phyloP scores from a whole-genome alignment of 2,113 vertebrate species.

The Misgurnus anguillicaudatus region DNA sequence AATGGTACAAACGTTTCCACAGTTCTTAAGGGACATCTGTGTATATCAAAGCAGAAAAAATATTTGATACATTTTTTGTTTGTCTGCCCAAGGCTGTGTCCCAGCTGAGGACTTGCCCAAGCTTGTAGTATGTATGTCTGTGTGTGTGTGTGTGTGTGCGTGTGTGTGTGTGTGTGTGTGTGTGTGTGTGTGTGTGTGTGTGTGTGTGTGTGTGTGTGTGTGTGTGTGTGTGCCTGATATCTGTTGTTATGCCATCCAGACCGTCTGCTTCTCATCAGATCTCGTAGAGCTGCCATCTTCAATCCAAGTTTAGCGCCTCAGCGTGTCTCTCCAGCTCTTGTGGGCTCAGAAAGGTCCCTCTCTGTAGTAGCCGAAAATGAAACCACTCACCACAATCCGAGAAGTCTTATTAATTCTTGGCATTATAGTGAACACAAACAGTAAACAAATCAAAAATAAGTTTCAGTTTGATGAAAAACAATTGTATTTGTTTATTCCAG shows the following conservation, averaged over 20 bases:
- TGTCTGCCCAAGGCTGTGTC: constrained; percentile 21
- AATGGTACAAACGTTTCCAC: background rate
- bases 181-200: no score
- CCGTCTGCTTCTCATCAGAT: constrained; percentile 32
- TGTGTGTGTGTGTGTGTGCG: no score
- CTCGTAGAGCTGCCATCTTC: constrained; percentile 25
- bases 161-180: no score
- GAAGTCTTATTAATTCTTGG: no score
- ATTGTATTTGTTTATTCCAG: background rate
- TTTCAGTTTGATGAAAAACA: constrained; percentile 9
- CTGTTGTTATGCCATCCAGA: constrained; percentile 28
- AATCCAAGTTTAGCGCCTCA: constrained; percentile 15
- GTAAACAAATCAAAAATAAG: background rate
- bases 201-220: no score
- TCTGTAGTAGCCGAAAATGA: constrained; percentile 21
- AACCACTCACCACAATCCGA: constrained; percentile 9
- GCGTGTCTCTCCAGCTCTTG: background rate
- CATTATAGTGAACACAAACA: background rate
- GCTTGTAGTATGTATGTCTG: constrained; percentile 11
- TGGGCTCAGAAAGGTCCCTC: constrained; percentile 15
- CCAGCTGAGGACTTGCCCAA: constrained; percentile 7
- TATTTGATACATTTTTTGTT: constrained; percentile 5
- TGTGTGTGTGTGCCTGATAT: constrained; percentile 22
- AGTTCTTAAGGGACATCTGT: background rate
- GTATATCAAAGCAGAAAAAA: background rate